A percentile compares a stretch with the other conserved stretches of the same genome.
phyloP scores from a whole-genome alignment of 2,797 vertebrate genomes.

The Sebastes kiyomatsui region DNA sequence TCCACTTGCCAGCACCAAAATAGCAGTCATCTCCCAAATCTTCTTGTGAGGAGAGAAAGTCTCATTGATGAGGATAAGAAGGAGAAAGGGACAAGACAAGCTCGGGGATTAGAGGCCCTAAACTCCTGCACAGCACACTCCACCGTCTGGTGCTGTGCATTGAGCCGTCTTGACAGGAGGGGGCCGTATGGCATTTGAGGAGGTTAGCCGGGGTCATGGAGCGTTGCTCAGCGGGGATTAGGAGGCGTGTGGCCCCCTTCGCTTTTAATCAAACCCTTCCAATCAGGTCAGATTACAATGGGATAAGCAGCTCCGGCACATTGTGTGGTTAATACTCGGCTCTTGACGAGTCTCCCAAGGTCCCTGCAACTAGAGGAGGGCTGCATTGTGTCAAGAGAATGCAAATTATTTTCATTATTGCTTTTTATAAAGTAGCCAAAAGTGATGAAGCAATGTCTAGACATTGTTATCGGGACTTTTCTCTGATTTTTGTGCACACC shows the following conservation, averaged over 20 bases:
- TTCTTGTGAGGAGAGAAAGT: conserved; percentile 71
- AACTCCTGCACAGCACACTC: conserved; percentile 69
- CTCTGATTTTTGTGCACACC: background rate
- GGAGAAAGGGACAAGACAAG: conserved; percentile 78
- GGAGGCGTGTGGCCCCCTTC: conserved; percentile 77
- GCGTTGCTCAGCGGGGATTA: conserved; percentile 75
- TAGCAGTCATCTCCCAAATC: conserved; percentile 77
- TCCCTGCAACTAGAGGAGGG: conserved; percentile 19
- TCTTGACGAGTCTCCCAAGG: conserved; percentile 41
- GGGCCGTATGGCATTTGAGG: conserved; percentile 63
- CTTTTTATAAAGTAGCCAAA: conserved; percentile 11
- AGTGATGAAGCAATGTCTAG: conserved; percentile 10
- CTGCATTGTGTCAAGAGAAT: conserved; percentile 15
- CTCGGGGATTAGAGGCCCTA: conserved; percentile 75
- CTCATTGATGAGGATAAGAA: conserved; percentile 73
- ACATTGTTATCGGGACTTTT: background rate
- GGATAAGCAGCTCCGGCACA: conserved; percentile 70
- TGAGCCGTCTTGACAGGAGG: conserved; percentile 73
- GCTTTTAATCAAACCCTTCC: conserved; percentile 82
- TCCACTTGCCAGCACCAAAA: conserved; percentile 77
- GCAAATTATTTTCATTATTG: conserved; percentile 38
- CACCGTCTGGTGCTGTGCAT: conserved; percentile 65
- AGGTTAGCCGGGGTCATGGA: conserved; percentile 72
- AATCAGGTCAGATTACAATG: conserved; percentile 82
- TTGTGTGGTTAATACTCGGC: conserved; percentile 68